Percentiles rank a stretch among this genome's conserved stretches.
phyloP scores from a whole-genome alignment of 2,797 vertebrate species.

The Momotus momota region DNA sequence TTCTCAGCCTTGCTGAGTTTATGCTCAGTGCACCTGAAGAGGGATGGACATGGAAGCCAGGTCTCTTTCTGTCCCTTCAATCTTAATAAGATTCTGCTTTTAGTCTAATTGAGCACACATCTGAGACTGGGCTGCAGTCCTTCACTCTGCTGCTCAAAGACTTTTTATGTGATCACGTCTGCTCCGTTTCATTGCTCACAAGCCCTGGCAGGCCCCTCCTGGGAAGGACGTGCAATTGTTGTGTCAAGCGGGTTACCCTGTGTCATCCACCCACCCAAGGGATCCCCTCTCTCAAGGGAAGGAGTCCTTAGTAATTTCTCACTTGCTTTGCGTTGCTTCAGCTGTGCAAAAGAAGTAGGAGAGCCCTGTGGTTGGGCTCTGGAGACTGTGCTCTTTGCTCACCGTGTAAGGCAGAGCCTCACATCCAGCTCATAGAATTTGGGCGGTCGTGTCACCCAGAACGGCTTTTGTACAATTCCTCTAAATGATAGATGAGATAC shows the following conservation, averaged over 20 bases:
- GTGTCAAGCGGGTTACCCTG: background rate
- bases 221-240: background rate
- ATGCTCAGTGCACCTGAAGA: background rate
- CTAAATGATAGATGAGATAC: background rate
- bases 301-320: background rate
- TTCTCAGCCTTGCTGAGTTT: background rate
- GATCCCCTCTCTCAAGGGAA: background rate
- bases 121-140: background rate
- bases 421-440: background rate
- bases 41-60: background rate
- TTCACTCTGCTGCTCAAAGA: background rate
- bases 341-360: background rate
- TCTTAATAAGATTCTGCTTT: background rate
- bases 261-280: background rate
- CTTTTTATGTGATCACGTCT: background rate
- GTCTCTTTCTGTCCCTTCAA: background rate
- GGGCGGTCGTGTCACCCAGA: background rate
- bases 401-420: background rate
- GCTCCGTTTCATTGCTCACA: background rate
- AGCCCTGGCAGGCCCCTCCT: background rate
- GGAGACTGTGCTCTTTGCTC: background rate
- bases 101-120: background rate
- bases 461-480: background rate
- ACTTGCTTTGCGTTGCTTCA: slow-evolving; percentile 25
- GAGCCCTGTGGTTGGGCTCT: background rate